Evolutionary conservation across 2,113 vertebrate genomes (phyloP).

Genomic region (Aythya baeri): DNA sequence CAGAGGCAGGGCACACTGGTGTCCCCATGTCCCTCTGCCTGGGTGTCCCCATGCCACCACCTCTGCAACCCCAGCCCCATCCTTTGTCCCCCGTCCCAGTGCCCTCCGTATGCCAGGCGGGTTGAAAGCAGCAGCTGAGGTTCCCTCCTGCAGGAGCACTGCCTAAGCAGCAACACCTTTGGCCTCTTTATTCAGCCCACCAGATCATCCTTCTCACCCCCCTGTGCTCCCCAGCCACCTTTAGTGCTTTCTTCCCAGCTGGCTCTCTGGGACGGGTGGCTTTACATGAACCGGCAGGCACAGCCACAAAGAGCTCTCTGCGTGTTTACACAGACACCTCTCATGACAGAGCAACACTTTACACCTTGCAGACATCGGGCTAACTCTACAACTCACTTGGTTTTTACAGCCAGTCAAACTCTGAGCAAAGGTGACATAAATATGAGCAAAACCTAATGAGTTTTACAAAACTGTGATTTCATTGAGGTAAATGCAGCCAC

Average conservation of each 20-base stretch:
- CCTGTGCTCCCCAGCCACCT: fast-evolving
- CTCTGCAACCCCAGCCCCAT: too few species aligned
- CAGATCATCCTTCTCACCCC: neutral
- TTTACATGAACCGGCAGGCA: fast-evolving
- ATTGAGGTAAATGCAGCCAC: neutral
- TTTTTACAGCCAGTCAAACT: neutral
- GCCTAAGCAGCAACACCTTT: fast-evolving
- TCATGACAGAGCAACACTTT: neutral
- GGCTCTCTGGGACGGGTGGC: neutral
- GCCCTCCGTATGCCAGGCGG: too few species aligned
- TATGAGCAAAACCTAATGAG: neutral
- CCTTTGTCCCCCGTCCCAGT: neutral
- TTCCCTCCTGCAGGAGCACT: neutral
- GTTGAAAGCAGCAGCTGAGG: neutral
- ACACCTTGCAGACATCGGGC: neutral
- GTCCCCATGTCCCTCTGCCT: too few species aligned
- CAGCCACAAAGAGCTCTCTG: neutral
- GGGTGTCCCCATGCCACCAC: too few species aligned
- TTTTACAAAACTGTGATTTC: neutral
- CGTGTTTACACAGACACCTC: neutral
- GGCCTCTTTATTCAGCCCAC: neutral
- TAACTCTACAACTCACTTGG: neutral
- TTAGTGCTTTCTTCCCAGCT: neutral
- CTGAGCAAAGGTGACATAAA: neutral
- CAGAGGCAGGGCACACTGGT: too few species aligned